Evolutionary conservation across 2,888 invertebrate genomes (phyloP).

Genomic region (Drosophila testacea): DNA sequence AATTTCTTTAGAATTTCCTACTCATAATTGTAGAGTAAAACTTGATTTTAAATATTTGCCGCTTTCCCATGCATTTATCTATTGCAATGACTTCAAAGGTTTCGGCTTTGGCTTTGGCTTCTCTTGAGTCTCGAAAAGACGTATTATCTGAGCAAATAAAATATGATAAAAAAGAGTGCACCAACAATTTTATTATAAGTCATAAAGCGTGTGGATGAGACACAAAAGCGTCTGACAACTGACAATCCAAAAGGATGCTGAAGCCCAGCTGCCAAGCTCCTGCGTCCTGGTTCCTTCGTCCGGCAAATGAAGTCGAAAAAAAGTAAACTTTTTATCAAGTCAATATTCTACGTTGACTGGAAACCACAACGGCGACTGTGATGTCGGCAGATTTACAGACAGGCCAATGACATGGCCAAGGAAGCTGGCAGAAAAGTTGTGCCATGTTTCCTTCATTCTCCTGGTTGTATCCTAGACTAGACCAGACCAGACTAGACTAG

Average conservation of each 20-base stretch:
- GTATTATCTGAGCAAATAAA: slow-evolving; percentile 19
- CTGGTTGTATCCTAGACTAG: slow-evolving; percentile 8
- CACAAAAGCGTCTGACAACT: slow-evolving; percentile 59
- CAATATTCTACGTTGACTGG: slow-evolving; percentile 75
- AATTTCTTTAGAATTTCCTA: not conserved
- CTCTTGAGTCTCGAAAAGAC: slow-evolving; percentile 10
- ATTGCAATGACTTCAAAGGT: slow-evolving; percentile 9
- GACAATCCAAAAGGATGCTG: slow-evolving; percentile 43
- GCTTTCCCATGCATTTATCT: not conserved
- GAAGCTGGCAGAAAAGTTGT: slow-evolving; percentile 62
- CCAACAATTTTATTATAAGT: slow-evolving; percentile 72
- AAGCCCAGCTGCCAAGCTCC: slow-evolving; percentile 10
- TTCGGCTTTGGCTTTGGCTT: slow-evolving; percentile 14
- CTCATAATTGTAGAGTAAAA: not conserved
- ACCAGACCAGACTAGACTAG: slow-evolving; percentile 58
- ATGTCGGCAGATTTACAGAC: slow-evolving; percentile 59
- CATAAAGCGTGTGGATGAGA: slow-evolving; percentile 66
- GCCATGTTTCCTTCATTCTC: slow-evolving; percentile 52
- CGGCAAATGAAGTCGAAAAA: slow-evolving; percentile 59
- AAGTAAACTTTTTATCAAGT: slow-evolving; percentile 75
- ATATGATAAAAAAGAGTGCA: slow-evolving; percentile 1
- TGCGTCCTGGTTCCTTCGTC: slow-evolving; percentile 12
- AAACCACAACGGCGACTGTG: slow-evolving; percentile 60
- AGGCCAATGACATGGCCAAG: slow-evolving; percentile 72
- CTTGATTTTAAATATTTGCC: not conserved